Conservation (phyloP, 2,888 invertebrate genomes). For the Drosophila stalkeri region DNA sequence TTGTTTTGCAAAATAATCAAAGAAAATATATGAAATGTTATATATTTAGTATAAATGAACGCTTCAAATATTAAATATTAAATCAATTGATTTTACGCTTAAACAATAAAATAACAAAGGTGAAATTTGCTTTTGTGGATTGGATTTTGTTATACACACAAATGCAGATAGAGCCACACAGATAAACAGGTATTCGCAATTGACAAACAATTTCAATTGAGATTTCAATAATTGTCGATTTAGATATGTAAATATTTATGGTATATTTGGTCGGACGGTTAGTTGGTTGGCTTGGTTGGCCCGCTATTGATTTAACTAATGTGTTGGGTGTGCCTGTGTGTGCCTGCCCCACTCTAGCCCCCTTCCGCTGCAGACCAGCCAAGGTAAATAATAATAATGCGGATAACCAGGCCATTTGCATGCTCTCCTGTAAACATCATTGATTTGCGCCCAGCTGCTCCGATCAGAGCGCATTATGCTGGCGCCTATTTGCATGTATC, state of each 20-base stretch:
- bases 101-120: constrained; percentile 27
- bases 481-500: constrained; percentile 16
- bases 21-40: neutral
- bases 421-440: constrained; percentile 11
- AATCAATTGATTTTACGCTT: constrained; percentile 30
- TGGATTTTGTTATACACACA: constrained; percentile 34
- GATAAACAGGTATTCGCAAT: constrained; percentile 26
- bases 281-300: constrained; percentile 36
- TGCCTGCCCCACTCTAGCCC: neutral
- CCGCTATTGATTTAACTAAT: constrained; percentile 78
- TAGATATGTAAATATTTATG: constrained; percentile 82
- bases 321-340: constrained; percentile 31
- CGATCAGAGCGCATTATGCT: constrained; percentile 16
- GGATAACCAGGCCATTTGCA: constrained; percentile 39
- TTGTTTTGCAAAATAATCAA: constrained; percentile 3
- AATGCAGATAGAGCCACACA: constrained; percentile 13
- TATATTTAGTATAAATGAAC: neutral
- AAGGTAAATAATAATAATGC: constrained; percentile 50
- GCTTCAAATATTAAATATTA: constrained; percentile 21
- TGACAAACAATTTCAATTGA: constrained; percentile 79
- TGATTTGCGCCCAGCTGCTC: constrained; percentile 48
- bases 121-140: constrained; percentile 33
- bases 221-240: constrained; percentile 83
- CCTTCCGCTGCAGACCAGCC: constrained; percentile 2
- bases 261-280: constrained; percentile 58